Conservation (phyloP, 2,888 invertebrate genomes). For the Diarsia rubi region DNA sequence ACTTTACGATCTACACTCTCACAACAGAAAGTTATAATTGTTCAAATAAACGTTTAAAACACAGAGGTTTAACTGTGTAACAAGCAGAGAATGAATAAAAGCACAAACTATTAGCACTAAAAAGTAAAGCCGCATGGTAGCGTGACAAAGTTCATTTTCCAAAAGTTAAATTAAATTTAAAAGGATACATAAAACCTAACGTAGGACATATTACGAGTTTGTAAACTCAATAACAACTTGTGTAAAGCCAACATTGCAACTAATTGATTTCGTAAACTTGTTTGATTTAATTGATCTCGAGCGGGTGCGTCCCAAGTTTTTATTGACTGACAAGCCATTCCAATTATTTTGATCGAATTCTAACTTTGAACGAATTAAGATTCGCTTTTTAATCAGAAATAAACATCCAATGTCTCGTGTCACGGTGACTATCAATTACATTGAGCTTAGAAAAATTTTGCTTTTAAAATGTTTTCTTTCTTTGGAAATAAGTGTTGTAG, state of each 20-base stretch:
- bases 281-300: constrained; percentile 84
- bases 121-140: constrained; percentile 30
- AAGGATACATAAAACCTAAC: constrained; percentile 65
- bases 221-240: constrained; percentile 84
- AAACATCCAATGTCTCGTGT: constrained; percentile 39
- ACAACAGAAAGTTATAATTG: constrained; percentile 46
- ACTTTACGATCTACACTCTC: constrained; percentile 37
- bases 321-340: constrained; percentile 78
- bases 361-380: constrained; percentile 62
- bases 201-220: constrained; percentile 77
- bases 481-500: not conserved
- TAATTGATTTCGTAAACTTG: constrained; percentile 86
- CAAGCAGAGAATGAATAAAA: constrained; percentile 40
- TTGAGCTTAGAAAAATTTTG: constrained; percentile 17
- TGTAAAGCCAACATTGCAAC: constrained; percentile 83
- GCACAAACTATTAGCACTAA: constrained; percentile 36
- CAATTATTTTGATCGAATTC: constrained; percentile 73
- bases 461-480: not conserved
- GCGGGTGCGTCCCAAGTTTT: constrained; percentile 77
- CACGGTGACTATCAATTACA: constrained; percentile 44
- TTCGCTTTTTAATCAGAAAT: constrained; percentile 57
- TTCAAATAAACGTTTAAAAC: constrained; percentile 39
- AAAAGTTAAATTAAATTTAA: constrained; percentile 62
- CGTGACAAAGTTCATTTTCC: constrained; percentile 43
- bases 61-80: constrained; percentile 15